Evolutionary conservation across 2,113 vertebrate genomes (phyloP).

Genomic region (Anseranas semipalmata): DNA sequence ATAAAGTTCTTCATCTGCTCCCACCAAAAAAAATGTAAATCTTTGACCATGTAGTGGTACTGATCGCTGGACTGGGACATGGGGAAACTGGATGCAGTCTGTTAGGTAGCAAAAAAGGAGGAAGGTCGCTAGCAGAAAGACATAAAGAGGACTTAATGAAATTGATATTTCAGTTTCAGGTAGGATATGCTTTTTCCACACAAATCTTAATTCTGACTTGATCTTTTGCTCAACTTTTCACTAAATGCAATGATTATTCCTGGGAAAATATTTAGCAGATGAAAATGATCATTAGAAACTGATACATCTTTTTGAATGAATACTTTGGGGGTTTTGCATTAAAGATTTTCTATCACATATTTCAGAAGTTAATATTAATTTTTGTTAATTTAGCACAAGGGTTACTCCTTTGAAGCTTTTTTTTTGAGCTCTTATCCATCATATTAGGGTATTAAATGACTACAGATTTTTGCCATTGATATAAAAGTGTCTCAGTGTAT

Average conservation of each 20-base stretch:
- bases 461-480: constrained; percentile 55
- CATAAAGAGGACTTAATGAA: neutral
- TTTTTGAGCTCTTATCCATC: constrained; percentile 61
- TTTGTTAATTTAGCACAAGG: constrained; percentile 75
- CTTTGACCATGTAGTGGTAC: neutral
- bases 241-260: constrained; percentile 14
- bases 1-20: neutral
- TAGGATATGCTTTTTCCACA: neutral
- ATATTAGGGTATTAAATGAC: neutral
- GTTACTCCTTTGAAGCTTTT: constrained; percentile 38
- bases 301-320: constrained; percentile 66
- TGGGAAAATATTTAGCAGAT: constrained; percentile 54
- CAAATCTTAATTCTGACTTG: neutral
- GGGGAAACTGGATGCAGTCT: neutral
- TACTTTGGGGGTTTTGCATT: constrained; percentile 30
- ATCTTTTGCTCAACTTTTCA: constrained; percentile 17
- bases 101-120: neutral
- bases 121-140: neutral
- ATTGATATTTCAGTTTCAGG: neutral
- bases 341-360: constrained; percentile 76
- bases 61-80: neutral
- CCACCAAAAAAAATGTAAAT: neutral
- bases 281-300: constrained; percentile 40
- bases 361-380: constrained; percentile 78
- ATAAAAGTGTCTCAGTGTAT: constrained; percentile 75